Conservation (phyloP, 2,113 vertebrate species). For the Aplodontia rufa region DNA sequence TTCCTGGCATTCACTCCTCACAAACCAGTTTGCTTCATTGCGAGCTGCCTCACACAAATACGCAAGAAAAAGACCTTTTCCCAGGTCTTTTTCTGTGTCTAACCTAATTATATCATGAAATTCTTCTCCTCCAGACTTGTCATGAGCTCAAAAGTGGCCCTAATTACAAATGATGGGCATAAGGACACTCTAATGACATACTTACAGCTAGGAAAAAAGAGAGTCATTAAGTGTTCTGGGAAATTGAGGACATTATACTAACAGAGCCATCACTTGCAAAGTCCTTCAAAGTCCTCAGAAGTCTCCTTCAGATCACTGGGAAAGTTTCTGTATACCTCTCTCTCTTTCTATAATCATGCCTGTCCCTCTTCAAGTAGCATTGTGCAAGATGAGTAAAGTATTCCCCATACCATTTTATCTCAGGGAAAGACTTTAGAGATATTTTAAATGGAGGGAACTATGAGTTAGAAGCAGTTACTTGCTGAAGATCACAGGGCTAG, state of each 20-base stretch:
- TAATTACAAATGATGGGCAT: constrained; percentile 65
- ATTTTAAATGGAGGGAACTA: not conserved
- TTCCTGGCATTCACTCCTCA: not conserved
- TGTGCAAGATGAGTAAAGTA: constrained; percentile 31
- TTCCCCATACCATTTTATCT: not conserved
- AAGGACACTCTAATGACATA: constrained; percentile 17
- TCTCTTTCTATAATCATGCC: constrained; percentile 38
- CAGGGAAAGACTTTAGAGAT: not conserved
- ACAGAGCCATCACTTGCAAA: constrained; percentile 22
- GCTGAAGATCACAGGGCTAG: not conserved
- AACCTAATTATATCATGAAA: constrained; percentile 51
- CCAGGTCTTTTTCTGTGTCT: constrained; percentile 35
- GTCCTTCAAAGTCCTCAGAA: constrained; percentile 68
- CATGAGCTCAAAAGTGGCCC: constrained; percentile 47
- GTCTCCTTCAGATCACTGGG: constrained; percentile 30
- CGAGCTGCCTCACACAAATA: not conserved
- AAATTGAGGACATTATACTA: constrained; percentile 51
- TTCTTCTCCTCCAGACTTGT: constrained; percentile 11
- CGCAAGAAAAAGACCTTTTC: not conserved
- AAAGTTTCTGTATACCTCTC: constrained; percentile 55
- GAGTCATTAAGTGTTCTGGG: not conserved
- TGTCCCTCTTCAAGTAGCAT: constrained; percentile 16
- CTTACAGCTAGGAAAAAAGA: constrained; percentile 4
- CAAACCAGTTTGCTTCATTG: not conserved
- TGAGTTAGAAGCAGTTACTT: not conserved